phyloP scores from a whole-genome alignment of 2,797 vertebrate genomes.

The Melanotaenia nigrans region DNA sequence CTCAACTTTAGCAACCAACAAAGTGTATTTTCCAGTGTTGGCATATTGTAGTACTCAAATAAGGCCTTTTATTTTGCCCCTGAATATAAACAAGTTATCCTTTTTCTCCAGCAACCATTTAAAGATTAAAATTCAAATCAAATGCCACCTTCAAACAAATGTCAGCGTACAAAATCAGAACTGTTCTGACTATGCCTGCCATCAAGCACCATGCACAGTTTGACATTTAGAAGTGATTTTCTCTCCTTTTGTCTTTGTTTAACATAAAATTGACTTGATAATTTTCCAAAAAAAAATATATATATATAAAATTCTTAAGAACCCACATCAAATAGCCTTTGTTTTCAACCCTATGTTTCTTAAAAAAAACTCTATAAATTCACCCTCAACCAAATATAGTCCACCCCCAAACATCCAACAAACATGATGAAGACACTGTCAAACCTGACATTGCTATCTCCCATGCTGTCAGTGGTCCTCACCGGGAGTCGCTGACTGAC shows the following conservation, averaged over 20 bases:
- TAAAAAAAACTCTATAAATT: slow-evolving; percentile 47
- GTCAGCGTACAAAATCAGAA: slow-evolving; percentile 70
- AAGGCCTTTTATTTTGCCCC: slow-evolving; percentile 63
- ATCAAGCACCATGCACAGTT: slow-evolving; percentile 54
- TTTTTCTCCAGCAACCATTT: slow-evolving; percentile 48
- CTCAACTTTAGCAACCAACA: slow-evolving; percentile 52
- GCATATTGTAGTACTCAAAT: slow-evolving; percentile 57
- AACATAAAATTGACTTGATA: slow-evolving; percentile 52
- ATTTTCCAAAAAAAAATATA: slow-evolving; percentile 18
- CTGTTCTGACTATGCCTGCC: slow-evolving; percentile 48
- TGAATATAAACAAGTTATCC: slow-evolving; percentile 55
- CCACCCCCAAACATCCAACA: slow-evolving; percentile 65
- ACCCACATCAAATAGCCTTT: slow-evolving; percentile 32
- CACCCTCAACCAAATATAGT: slow-evolving; percentile 44
- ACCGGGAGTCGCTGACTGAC: slow-evolving; percentile 76
- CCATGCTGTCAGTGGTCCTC: slow-evolving; percentile 71
- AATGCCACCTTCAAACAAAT: slow-evolving; percentile 77
- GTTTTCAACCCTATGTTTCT: slow-evolving; percentile 29
- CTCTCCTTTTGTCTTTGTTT: slow-evolving; percentile 48
- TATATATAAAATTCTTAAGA: slow-evolving; percentile 8
- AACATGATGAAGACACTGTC: slow-evolving; percentile 77
- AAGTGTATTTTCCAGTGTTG: slow-evolving; percentile 53
- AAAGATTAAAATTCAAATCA: slow-evolving; percentile 75
- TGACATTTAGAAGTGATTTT: slow-evolving; percentile 76
- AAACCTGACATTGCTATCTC: slow-evolving; percentile 71